Evolutionary conservation across 1,140 invertebrate species (phyloP).

Genomic region (Catajapyx aquilonaris): DNA sequence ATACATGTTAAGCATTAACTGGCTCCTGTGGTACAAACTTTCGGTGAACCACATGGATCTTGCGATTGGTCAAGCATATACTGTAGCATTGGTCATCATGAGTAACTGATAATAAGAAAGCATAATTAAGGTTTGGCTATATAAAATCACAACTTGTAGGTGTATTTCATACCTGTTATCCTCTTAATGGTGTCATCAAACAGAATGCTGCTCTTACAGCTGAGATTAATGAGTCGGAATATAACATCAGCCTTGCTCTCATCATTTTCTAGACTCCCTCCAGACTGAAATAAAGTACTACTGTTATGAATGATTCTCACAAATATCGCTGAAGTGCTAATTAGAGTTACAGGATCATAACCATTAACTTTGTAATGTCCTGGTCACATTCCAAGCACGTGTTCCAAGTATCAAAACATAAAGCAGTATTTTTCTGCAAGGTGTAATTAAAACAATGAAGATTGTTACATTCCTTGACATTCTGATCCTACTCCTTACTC

Average conservation of each 20-base stretch:
- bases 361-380: too few species aligned
- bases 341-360: too few species aligned
- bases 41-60: slow-evolving; percentile 53
- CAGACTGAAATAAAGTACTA: slow-evolving; percentile 35
- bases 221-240: slow-evolving; percentile 14
- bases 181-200: slow-evolving; percentile 47
- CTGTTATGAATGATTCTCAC: too few species aligned
- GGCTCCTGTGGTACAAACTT: slow-evolving; percentile 17
- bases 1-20: slow-evolving; percentile 7
- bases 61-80: slow-evolving; percentile 68
- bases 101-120: slow-evolving; percentile 30
- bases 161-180: slow-evolving; percentile 29
- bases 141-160: background rate
- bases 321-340: too few species aligned
- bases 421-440: too few species aligned
- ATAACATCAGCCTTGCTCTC: slow-evolving; percentile 54
- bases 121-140: background rate
- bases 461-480: too few species aligned
- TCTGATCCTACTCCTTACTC: too few species aligned
- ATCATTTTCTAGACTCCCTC: slow-evolving; percentile 70
- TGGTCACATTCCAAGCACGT: too few species aligned
- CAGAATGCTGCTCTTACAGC: slow-evolving; percentile 14
- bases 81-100: slow-evolving; percentile 61
- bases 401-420: too few species aligned
- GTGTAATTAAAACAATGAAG: too few species aligned